Conservation (phyloP, 2,113 vertebrate genomes). For the Mohoua ochrocephala region DNA sequence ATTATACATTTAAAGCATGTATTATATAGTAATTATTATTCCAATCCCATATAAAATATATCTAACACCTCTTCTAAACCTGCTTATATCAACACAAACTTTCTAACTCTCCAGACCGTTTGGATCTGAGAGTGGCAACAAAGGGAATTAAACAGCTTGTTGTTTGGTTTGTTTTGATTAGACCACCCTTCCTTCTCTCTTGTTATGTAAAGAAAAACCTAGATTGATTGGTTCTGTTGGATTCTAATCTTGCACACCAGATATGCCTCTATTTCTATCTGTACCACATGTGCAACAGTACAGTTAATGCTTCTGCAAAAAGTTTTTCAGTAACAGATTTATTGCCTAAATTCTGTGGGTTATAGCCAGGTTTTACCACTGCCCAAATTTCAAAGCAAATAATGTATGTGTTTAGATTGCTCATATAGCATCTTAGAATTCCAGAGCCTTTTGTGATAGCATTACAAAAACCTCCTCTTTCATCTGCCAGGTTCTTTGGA, state of each 20-base stretch:
- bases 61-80: not conserved
- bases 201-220: not conserved
- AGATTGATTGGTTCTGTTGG: not conserved
- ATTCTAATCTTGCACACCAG: not conserved
- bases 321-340: not conserved
- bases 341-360: not conserved
- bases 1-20: not conserved
- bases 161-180: not conserved
- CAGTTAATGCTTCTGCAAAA: not conserved
- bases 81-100: not conserved
- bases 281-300: not conserved
- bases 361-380: not conserved
- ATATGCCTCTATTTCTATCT: not conserved
- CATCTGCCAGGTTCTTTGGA: not conserved
- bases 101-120: not conserved
- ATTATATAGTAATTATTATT: not conserved
- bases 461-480: not conserved
- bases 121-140: not conserved
- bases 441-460: not conserved
- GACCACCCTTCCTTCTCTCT: not conserved
- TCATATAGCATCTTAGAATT: not conserved
- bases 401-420: not conserved
- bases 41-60: not conserved
- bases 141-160: not conserved
- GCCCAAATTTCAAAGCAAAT: not conserved